A percentile compares a stretch with the other conserved stretches of the same genome.
phyloP scores from a whole-genome alignment of 2,113 vertebrate species.

The Carassius auratus region DNA sequence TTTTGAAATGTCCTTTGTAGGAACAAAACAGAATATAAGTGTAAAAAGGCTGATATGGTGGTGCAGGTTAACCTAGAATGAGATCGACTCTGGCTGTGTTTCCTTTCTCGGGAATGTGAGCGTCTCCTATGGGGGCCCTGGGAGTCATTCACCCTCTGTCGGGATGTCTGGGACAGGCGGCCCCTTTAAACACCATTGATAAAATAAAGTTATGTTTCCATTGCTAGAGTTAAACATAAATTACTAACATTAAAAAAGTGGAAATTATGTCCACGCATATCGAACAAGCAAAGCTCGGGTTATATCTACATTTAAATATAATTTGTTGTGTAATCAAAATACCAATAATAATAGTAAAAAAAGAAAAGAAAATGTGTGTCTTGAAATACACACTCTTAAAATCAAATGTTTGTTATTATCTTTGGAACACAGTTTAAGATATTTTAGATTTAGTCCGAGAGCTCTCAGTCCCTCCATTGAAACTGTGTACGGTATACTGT shows the following conservation, averaged over 20 bases:
- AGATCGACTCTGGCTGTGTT: slow-evolving; percentile 83
- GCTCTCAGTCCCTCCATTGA: too few relatives aligned
- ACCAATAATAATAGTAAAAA: too few relatives aligned
- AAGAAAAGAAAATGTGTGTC: too few relatives aligned
- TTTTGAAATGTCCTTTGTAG: background rate
- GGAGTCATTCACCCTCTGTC: slow-evolving; percentile 78
- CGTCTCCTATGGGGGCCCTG: slow-evolving; percentile 83
- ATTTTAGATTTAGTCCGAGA: too few relatives aligned
- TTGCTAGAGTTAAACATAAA: background rate
- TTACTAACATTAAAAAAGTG: background rate
- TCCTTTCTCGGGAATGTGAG: slow-evolving; percentile 85
- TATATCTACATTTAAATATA: too few relatives aligned
- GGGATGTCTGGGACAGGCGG: slow-evolving; percentile 79
- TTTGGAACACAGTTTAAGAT: too few relatives aligned
- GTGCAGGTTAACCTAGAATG: slow-evolving; percentile 68
- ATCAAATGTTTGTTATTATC: too few relatives aligned
- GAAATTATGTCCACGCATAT: background rate
- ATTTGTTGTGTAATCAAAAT: too few relatives aligned
- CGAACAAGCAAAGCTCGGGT: background rate
- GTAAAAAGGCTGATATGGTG: background rate
- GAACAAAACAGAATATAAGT: background rate
- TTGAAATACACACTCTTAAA: too few relatives aligned
- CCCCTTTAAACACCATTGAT: slow-evolving; percentile 66
- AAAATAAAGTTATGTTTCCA: background rate
- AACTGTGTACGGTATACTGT: too few relatives aligned